Percentiles rank a stretch among this genome's conserved stretches.
Conservation (phyloP, 2,113 vertebrate species). For the Erpornis zantholeuca region DNA sequence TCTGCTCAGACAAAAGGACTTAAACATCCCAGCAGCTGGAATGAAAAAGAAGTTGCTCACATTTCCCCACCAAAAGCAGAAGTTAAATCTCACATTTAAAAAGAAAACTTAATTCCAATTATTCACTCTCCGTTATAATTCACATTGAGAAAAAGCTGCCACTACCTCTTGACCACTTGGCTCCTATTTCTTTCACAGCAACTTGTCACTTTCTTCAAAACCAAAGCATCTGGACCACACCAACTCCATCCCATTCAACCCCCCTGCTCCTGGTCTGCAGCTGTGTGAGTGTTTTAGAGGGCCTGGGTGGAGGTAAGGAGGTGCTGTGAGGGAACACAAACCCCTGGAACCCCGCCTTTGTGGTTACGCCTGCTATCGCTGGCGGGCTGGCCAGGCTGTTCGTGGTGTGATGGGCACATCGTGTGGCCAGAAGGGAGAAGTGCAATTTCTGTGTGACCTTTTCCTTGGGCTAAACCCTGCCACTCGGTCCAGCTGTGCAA, state of each 20-base stretch:
- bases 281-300: background rate
- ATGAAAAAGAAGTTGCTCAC: background rate
- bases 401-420: constrained; percentile 17
- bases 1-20: background rate
- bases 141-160: background rate
- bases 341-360: background rate
- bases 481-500: background rate
- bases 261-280: background rate
- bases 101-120: background rate
- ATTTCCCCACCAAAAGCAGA: background rate
- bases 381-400: background rate
- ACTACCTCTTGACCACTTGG: background rate
- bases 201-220: background rate
- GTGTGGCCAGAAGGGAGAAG: constrained; percentile 34
- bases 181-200: background rate
- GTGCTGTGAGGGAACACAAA: background rate
- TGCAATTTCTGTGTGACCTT: background rate
- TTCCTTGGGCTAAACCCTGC: background rate
- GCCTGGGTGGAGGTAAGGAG: background rate
- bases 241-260: background rate
- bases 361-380: fast-evolving
- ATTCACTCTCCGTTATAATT: background rate
- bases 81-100: background rate
- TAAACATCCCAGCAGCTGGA: background rate
- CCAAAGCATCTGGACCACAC: background rate